Base-by-base conservation (phyloP, 2,888 invertebrate species). In the Baccha elongata region DNA sequence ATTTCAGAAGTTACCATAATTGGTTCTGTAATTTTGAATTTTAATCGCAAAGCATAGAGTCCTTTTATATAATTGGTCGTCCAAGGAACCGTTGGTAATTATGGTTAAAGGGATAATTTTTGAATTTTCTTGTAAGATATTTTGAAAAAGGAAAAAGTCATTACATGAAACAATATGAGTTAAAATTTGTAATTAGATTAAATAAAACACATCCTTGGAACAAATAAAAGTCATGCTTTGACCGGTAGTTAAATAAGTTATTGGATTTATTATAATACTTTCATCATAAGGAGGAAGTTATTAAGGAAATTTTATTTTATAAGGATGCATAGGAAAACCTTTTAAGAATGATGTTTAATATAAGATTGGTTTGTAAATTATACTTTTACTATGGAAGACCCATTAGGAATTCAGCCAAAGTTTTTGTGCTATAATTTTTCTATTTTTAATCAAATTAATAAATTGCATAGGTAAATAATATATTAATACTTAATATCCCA, bases 11-110 rank as follows among this genome's bases (percentile, higher is more conserved):
- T 53, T 52, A 78, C 83, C 83, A 73, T 83, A 83, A 83, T 83
- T 83, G 83, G 83, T 53, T 83, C 50, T 68, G 78, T 81, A 76
- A 81, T 76, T 81, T 64, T 75, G 76, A 81, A 67, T 72, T 81
- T 65, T 62, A 72, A 81, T 76, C 40, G 52, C 58, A 58, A 44
- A 37, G 29, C 60, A 44, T 55, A 37, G 35, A 44, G 17, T 17
- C 15, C 19, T 7, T 11, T 13, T 6, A 13, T 10, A 11, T 6
- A 23, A 26, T 42, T 44, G 19, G 26, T 32, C 44, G 58, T 11
- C 19, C 60, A 60, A 60, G 60, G 44, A 60, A 53, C 72, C 26
- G 53, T 46, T 72, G 72, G 53, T 72, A 23, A 53, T 72, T 72
- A 72, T 64, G 44, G n/a, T 26, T 35, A 13, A 21, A 32, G 40